A percentile compares a stretch with the other conserved stretches of the same genome.
Conservation (phyloP, 1,140 invertebrate genomes). For the Drosophila quadrilineata region DNA sequence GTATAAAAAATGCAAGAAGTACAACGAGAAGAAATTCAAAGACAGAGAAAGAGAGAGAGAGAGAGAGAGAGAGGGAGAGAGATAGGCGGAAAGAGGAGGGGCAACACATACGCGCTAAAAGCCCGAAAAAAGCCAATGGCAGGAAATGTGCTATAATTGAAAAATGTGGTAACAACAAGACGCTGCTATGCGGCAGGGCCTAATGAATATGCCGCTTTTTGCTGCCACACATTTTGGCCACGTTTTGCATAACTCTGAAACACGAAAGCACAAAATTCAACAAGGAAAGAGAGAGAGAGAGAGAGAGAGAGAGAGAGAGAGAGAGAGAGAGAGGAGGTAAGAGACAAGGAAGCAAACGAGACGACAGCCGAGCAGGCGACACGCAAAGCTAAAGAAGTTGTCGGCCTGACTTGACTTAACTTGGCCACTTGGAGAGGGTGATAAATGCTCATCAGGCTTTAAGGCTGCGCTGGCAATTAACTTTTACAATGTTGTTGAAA, state of each 20-base stretch:
- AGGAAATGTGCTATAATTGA: slow-evolving; percentile 79
- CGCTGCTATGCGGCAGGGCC: slow-evolving; percentile 66
- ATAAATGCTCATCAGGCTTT: slow-evolving; percentile 77
- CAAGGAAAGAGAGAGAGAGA: no score
- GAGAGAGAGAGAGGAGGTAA: no score
- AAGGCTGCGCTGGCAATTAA: slow-evolving; percentile 72
- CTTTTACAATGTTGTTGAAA: slow-evolving; percentile 79
- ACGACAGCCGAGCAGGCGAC: slow-evolving; percentile 47
- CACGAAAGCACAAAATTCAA: no score
- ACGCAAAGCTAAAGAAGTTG: slow-evolving; percentile 45
- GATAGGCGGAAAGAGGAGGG: no score
- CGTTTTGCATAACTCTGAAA: slow-evolving; percentile 31
- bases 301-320: no score
- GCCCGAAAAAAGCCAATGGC: slow-evolving; percentile 23
- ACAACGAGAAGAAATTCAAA: no score
- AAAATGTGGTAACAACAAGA: slow-evolving; percentile 81
- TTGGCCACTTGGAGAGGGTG: slow-evolving; percentile 32
- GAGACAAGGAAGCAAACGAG: slow-evolving; percentile 13
- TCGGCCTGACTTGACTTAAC: slow-evolving; percentile 1
- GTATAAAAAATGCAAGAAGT: background rate
- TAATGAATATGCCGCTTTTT: slow-evolving; percentile 74
- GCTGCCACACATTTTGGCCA: background rate
- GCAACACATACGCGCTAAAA: slow-evolving; percentile 23
- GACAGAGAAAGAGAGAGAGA: no score
- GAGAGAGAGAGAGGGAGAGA: no score